These are phyloP conservation scores for Epinotia bilunana DNA, from an alignment of 2,888 invertebrate species.

Conservation along the genomic window DNA sequence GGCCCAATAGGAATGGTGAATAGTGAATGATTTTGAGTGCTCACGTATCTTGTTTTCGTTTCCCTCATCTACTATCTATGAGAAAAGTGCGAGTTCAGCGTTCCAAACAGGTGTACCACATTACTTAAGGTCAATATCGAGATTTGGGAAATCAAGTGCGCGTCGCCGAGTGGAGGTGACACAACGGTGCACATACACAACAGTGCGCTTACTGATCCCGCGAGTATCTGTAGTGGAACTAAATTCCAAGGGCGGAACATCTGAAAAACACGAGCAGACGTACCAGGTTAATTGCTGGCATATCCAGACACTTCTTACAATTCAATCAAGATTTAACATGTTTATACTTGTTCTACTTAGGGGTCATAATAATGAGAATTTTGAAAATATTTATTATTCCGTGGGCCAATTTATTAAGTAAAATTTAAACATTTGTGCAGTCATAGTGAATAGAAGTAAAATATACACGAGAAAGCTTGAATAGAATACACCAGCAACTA, in stretches of 20 bases:
- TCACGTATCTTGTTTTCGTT: slow-evolving; percentile 56
- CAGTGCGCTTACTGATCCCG: slow-evolving; percentile 83
- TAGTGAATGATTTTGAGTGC: slow-evolving; percentile 71
- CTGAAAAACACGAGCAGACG: slow-evolving; percentile 83
- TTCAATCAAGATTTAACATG: background rate
- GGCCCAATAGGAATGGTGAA: slow-evolving; percentile 66
- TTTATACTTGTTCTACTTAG: background rate
- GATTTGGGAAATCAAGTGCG: slow-evolving; percentile 62
- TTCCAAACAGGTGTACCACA: slow-evolving; percentile 36
- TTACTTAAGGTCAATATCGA: slow-evolving; percentile 42
- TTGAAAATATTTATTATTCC: slow-evolving; percentile 51
- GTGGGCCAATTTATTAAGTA: slow-evolving; percentile 9
- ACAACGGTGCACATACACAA: slow-evolving; percentile 82
- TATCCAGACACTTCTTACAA: slow-evolving; percentile 60
- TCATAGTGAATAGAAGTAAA: slow-evolving; percentile 31
- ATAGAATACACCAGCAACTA: slow-evolving; percentile 72
- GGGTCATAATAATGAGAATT: background rate
- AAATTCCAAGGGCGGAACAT: slow-evolving; percentile 83
- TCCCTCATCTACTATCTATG: slow-evolving; percentile 52
- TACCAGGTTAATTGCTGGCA: slow-evolving; percentile 76
- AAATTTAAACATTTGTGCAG: background rate
- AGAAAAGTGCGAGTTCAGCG: slow-evolving; percentile 34
- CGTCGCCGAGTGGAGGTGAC: slow-evolving; percentile 75
- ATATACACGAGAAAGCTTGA: slow-evolving; percentile 57
- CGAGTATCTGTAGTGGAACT: slow-evolving; percentile 81